Evolutionary conservation across 1,140 invertebrate genomes (phyloP).

Genomic region (Diabrotica undecimpunctata): DNA sequence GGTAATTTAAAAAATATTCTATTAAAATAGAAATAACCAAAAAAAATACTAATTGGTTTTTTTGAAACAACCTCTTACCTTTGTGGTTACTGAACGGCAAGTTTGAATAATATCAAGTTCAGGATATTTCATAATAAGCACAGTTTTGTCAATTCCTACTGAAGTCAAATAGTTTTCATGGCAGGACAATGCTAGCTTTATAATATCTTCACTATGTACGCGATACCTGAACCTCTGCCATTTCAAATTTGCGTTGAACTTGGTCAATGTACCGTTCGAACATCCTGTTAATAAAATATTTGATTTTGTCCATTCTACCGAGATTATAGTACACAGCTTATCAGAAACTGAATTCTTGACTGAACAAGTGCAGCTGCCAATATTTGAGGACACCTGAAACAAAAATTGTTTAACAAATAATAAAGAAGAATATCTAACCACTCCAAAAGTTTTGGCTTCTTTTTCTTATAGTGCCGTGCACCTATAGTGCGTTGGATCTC

Average conservation of each 20-base stretch:
- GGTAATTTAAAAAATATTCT: no score
- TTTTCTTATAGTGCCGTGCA: no score
- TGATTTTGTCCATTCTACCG: slow-evolving; percentile 13
- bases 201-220: slow-evolving; percentile 8
- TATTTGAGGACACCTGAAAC: not conserved
- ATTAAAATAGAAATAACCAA: no score
- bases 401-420: not conserved
- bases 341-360: no score
- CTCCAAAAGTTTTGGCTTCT: no score
- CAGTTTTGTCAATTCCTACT: slow-evolving; percentile 12
- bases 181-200: slow-evolving; percentile 17
- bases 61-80: not conserved
- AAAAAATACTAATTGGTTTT: no score
- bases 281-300: slow-evolving; percentile 22
- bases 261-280: slow-evolving; percentile 8
- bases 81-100: not conserved
- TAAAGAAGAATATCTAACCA: no score
- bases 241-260: slow-evolving; percentile 1
- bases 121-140: slow-evolving; percentile 14
- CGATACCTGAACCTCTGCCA: not conserved
- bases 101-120: not conserved
- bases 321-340: slow-evolving; percentile 2
- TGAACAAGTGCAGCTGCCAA: not conserved
- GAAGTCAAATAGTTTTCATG: slow-evolving; percentile 13
- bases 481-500: no score